Conservation (phyloP, 53 echinoderm and acorn worm genomes). For the Crossaster papposus region DNA sequence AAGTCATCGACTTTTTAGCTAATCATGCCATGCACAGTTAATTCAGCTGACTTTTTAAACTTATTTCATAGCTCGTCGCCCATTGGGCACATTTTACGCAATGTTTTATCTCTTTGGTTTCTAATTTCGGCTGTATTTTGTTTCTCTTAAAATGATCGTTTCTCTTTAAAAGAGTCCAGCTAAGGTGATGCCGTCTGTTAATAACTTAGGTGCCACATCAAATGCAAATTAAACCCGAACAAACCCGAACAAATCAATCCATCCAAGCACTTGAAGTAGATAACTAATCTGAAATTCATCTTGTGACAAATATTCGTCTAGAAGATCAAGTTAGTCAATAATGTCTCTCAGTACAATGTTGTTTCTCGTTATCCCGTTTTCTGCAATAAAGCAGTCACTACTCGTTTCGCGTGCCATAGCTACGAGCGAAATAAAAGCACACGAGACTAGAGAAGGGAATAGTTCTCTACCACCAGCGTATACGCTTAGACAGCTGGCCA, state of each 20-base stretch:
- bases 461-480: constrained; percentile 25
- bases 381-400: background rate
- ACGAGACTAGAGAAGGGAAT: background rate
- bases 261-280: background rate
- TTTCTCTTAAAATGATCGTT: too few relatives aligned
- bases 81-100: background rate
- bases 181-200: too few relatives aligned
- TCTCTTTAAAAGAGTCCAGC: too few relatives aligned
- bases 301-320: background rate
- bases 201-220: too few relatives aligned
- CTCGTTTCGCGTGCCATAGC: constrained; percentile 13
- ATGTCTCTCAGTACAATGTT: constrained; percentile 11
- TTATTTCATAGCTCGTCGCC: background rate
- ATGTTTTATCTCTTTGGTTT: too few relatives aligned
- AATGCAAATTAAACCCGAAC: too few relatives aligned
- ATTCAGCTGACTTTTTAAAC: background rate
- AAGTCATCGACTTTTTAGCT: background rate
- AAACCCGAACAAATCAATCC: background rate
- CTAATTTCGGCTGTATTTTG: too few relatives aligned
- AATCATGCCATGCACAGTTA: background rate
- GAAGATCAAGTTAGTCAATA: constrained; percentile 1
- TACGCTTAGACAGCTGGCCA: constrained; percentile 55
- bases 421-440: constrained; percentile 17
- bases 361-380: background rate
- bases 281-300: background rate